Evolutionary conservation across 2,113 vertebrate species (phyloP), one percentile per base, ranked within the genome.

Genomic region (Anhinga anhinga): DNA sequence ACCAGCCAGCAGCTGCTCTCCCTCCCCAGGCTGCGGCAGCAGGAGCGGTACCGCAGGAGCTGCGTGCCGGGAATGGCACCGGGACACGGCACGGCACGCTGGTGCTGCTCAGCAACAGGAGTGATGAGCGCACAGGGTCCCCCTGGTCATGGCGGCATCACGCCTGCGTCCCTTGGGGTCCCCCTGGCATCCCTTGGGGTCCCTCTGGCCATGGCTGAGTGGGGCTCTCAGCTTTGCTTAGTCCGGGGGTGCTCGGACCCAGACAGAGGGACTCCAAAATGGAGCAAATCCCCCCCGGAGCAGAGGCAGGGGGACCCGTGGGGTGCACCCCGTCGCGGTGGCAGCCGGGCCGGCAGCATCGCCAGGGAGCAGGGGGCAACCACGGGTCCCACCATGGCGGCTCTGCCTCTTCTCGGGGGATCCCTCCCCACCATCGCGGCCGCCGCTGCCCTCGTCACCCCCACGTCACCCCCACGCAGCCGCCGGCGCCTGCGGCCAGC

Each of bases 71-170:
- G 34, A 29, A 3, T 1, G 74, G 74, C 62, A 62, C 47, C 1
- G 2, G 53, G 52, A 67, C 47, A 4, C 3, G 19, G 58, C 53
- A 25, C n/a, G 1, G 3, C 30, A 2, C 2, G 22, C 4, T 18
- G 0, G 55, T 23, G 53, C n/a, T 6, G 14, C 47, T 55, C 36
- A 0, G 63, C 69, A 27, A 16, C 0, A 6, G 7, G n/a, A 16
- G 12, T 4, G 45, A 69, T 7, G 15, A n/a, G 27, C 25, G 36
- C 7, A 14, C 4, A 0, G 71, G 9, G 9, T 14, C 15, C 42
- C 42, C 15, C 42, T 44, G 42, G 42, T 14, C 15, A 13, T 44
- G 42, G 42, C 15, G 42, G 42, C 42, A 16, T 44, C 42, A 44
- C 42, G 4, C 10, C 42, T 3, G 6, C 2, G 11, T 77, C 45